Evolutionary conservation across 2,113 vertebrate genomes (phyloP), one percentile per base, ranked within the genome.

Genomic region (Forbesichthys papilliferus): DNA sequence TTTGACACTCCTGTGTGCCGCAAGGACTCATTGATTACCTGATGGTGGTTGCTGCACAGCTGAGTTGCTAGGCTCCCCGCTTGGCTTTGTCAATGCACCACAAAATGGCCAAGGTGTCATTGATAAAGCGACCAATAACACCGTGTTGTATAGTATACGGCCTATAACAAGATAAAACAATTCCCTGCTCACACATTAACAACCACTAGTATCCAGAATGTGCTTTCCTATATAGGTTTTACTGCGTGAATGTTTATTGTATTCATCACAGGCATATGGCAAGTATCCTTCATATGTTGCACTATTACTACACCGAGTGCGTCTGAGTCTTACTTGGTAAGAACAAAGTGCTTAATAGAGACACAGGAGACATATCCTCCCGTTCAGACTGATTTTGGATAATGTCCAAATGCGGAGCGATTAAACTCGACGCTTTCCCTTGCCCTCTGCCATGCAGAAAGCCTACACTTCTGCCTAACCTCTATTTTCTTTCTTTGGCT

Each of bases 21-120:
- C 75, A 81, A 87, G 83, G 80, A 84, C 83, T 91, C 85, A 88
- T 88, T 87, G 86, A 91, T 90, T 88, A 82, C 75, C 87, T 73
- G 81, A 85, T 82, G 71, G 80, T 82, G 71, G 81, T 77, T 79
- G 78, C 77, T 79, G 79, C 68, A 74, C 74, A 84, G 82, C 65
- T 63, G 68, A 85, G 82, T 79, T 84, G 64, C 77, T 80, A 54
- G 80, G 84, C 84, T 71, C 77, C 80, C 79, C 72, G 73, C 87
- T 88, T 82, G 86, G 72, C 33, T 48, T 69, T 68, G 69, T 78
- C 84, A 88, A 79, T 87, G 78, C 82, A 75, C 82, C 81, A 82
- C 76, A 85, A 86, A 60, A 64, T 20, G 34, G 69, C 16, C 53
- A 57, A 34, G 52, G 58, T 48, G 68, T 68, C 12, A 47, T 64